Base-by-base conservation (phyloP, 2,888 invertebrate genomes). In the Toxonevra muliebris region DNA sequence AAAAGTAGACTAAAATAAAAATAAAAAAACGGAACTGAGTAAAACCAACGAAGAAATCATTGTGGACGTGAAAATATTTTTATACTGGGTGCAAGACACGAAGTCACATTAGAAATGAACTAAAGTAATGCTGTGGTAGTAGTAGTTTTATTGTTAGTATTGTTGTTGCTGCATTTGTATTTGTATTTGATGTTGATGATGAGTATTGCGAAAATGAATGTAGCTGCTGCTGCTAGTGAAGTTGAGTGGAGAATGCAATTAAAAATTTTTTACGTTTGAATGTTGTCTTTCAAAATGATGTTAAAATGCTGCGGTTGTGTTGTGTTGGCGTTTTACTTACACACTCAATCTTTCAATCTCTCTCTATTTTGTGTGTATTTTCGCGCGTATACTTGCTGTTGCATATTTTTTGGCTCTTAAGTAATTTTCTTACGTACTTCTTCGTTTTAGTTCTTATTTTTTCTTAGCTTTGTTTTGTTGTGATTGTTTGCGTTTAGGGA, bases 321-420 rank as follows among this genome's bases (percentile, higher is more conserved):
- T 19, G 53, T 20, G 20, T 13, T 13, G 13, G 57, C 13, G 20
- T 20, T 30, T 57, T 48, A n/a, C 43, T 48, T 45, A 2, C 41
- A 15, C 57, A 17, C 60, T 40, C 40, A 45, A 13, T 13, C n/a
- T 30, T 13, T n/a, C 15, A 3, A 1, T 15, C 48, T 48, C 13
- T n/a, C 48, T 48, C 15, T 7, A 8, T 11, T 3, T 5, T 15
- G n/a, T 5, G 17, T 13, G 40, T 40, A 30, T 30, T 57, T 40
- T 3, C 13, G 15, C 43, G 11, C 13, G 41, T 50, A 12, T 41
- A 50, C 19, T 19, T 30, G 50, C 30, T 30, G 60, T 61, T 68
- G 65, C 65, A 69, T 69, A 69, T 40, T 65, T 65, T 69, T 64
- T 55, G 68, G 64, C 64, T 48, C 61, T 50, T 54, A 10, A 59